These are phyloP conservation scores for Otolemur crassicaudatus DNA, from an alignment of 2,797 vertebrate species.

Conservation along the genomic window DNA sequence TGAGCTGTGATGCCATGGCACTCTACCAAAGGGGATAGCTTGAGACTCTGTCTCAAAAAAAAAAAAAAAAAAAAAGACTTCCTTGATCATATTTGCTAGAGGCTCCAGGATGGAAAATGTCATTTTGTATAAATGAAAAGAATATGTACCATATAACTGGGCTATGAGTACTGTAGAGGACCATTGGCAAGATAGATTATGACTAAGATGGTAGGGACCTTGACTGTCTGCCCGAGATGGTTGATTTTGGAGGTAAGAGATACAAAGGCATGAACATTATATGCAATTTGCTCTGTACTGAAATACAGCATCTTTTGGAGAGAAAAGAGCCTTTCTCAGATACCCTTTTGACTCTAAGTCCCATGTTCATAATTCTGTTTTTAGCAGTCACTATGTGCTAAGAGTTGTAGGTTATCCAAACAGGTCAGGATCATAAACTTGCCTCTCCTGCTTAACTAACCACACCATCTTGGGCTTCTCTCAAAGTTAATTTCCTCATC, in stretches of 20 bases:
- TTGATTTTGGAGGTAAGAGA: not conserved
- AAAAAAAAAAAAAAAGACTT: no score
- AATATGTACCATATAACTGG: not conserved
- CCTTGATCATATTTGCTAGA: not conserved
- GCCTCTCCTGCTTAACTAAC: not conserved
- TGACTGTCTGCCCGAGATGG: not conserved
- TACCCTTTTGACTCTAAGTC: not conserved
- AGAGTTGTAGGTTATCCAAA: not conserved
- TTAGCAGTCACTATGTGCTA: not conserved
- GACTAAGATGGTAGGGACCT: not conserved
- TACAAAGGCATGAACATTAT: not conserved
- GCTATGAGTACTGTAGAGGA: not conserved
- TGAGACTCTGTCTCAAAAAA: no score
- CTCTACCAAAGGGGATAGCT: no score
- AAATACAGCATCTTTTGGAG: not conserved
- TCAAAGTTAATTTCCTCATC: not conserved
- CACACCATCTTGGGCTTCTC: not conserved
- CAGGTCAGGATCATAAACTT: not conserved
- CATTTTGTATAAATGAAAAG: conserved; percentile 30
- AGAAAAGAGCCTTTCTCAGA: not conserved
- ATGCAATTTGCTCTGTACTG: not conserved
- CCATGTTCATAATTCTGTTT: not conserved
- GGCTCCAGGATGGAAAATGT: not conserved
- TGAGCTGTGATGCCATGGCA: no score
- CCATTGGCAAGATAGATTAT: not conserved